phyloP scores from a whole-genome alignment of 2,113 vertebrate genomes.

The Thalassarche chlororhynchos region DNA sequence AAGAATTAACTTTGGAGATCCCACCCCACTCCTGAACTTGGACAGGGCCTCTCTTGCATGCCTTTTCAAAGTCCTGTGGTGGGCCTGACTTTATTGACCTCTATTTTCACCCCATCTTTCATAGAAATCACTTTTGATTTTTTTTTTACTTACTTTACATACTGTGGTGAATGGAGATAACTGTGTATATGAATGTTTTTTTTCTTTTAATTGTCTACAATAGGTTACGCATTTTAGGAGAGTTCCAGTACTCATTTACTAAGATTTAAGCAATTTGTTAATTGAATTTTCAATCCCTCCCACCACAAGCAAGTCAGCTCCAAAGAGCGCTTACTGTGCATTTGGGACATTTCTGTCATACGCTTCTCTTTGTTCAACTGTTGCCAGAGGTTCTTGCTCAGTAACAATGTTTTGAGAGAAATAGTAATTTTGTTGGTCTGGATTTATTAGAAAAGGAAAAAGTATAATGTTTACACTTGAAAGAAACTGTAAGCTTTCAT shows the following conservation, averaged over 20 bases:
- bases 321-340: constrained; percentile 52
- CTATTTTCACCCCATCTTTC: constrained; percentile 27
- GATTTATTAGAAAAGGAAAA: constrained; percentile 69
- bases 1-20: constrained; percentile 68
- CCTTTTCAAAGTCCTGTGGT: constrained; percentile 76
- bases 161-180: constrained; percentile 77
- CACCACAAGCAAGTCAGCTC: constrained; percentile 59
- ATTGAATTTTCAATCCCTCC: constrained; percentile 64
- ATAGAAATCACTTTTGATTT: constrained; percentile 51
- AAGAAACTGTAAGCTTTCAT: constrained; percentile 72
- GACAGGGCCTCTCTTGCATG: constrained; percentile 70
- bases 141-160: constrained; percentile 64
- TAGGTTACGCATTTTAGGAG: constrained; percentile 78
- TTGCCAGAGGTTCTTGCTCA: constrained; percentile 74
- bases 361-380: constrained; percentile 68
- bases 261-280: constrained; percentile 74
- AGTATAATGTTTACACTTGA: constrained; percentile 60
- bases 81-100: constrained; percentile 70
- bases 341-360: constrained; percentile 64
- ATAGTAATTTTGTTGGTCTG: constrained; percentile 57
- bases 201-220: constrained; percentile 70
- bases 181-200: constrained; percentile 75
- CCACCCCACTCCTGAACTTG: constrained; percentile 63
- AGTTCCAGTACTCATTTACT: constrained; percentile 67
- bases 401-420: constrained; percentile 70